Percentiles rank a stretch among this genome's conserved stretches.
Evolutionary conservation across 2,797 vertebrate species (phyloP).

Genomic region (Apogon talboti): DNA sequence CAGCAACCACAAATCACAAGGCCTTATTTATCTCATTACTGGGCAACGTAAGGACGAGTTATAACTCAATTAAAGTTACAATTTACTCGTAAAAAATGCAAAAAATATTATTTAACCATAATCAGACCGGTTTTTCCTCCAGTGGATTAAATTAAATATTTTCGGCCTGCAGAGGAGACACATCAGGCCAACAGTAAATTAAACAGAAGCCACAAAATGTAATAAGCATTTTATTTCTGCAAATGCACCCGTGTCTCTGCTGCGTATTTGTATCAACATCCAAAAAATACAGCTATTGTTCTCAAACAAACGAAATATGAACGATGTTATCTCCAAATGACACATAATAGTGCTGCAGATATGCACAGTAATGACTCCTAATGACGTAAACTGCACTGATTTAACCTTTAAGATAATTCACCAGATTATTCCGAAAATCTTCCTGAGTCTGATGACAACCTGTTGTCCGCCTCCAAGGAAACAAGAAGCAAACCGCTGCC

Average conservation of each 20-base stretch:
- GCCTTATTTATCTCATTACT: slow-evolving; percentile 15
- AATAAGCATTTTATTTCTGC: neutral
- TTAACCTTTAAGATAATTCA: neutral
- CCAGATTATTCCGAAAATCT: neutral
- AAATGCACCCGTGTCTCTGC: neutral
- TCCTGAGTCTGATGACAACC: slow-evolving; percentile 29
- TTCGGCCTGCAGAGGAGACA: slow-evolving; percentile 23
- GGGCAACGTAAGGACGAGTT: rapidly evolving
- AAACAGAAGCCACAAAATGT: neutral
- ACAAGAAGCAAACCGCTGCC: neutral
- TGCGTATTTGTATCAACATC: neutral
- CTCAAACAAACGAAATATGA: slow-evolving; percentile 11
- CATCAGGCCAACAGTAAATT: slow-evolving; percentile 32
- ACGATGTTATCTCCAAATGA: neutral
- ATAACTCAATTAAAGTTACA: neutral
- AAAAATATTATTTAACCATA: neutral
- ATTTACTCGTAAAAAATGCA: neutral
- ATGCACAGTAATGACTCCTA: neutral
- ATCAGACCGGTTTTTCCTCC: neutral
- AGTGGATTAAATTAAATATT: neutral
- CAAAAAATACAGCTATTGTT: neutral
- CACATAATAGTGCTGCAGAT: too few species aligned
- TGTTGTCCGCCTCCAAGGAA: slow-evolving; percentile 25
- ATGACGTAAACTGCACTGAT: neutral
- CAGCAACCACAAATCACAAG: slow-evolving; percentile 1